Conservation (phyloP, 2,113 vertebrate species). For the Piprites chloris region DNA sequence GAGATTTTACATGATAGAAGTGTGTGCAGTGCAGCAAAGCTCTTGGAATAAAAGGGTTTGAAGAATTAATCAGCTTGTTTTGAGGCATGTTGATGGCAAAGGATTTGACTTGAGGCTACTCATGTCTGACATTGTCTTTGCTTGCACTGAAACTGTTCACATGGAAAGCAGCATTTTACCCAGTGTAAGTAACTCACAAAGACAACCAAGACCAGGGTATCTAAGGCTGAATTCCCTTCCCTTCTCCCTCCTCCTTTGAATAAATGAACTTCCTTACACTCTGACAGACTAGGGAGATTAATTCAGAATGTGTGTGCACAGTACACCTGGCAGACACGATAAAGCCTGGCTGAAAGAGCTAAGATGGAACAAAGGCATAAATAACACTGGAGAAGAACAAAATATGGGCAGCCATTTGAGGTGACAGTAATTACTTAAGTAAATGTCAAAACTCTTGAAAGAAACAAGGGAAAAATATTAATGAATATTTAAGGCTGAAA, state of each 20-base stretch:
- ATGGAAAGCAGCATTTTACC: background rate
- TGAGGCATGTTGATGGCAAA: background rate
- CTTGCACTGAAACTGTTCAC: background rate
- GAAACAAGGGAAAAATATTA: constrained; percentile 43
- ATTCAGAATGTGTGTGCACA: constrained; percentile 39
- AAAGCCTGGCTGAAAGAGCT: constrained; percentile 54
- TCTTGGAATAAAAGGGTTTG: background rate
- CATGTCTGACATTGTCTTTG: background rate
- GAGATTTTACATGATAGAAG: background rate
- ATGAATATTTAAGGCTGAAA: constrained; percentile 63
- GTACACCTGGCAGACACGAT: constrained; percentile 51
- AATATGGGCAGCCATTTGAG: constrained; percentile 46
- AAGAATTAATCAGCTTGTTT: background rate
- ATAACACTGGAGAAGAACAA: constrained; percentile 43
- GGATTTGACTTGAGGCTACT: background rate
- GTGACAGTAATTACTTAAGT: constrained; percentile 67
- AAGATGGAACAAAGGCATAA: constrained; percentile 59
- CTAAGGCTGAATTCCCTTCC: background rate
- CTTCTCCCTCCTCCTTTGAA: background rate
- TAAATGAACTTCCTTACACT: constrained; percentile 47
- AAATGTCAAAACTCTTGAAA: constrained; percentile 67
- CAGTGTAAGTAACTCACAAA: background rate
- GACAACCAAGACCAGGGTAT: background rate
- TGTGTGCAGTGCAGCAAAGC: background rate
- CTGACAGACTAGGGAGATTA: constrained; percentile 54